These are phyloP conservation scores for Diceros bicornis DNA, from an alignment of 2,797 vertebrate genomes.

Conservation along the genomic window DNA sequence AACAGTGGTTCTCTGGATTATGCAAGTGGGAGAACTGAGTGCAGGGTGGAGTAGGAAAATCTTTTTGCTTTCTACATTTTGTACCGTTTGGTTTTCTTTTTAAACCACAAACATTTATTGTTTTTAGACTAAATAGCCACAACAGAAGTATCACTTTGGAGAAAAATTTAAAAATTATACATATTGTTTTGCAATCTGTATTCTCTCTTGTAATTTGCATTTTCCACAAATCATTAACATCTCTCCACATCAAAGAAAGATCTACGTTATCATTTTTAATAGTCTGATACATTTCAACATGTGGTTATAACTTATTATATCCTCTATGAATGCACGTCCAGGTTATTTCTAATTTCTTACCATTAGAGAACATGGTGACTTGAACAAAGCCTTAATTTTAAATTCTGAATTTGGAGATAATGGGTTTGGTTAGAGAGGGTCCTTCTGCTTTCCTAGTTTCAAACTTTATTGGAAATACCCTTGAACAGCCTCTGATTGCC, in stretches of 20 bases:
- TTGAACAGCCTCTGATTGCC: constrained; percentile 6
- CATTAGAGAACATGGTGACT: neutral
- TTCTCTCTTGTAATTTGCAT: constrained; percentile 30
- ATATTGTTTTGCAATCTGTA: neutral
- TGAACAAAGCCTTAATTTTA: constrained; percentile 31
- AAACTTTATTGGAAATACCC: neutral
- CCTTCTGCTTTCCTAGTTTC: neutral
- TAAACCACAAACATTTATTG: neutral
- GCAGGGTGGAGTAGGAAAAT: neutral
- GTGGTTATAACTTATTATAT: neutral
- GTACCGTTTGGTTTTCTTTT: neutral
- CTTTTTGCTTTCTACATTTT: neutral
- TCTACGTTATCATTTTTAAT: neutral
- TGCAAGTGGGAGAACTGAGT: neutral
- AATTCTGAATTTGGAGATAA: constrained; percentile 32
- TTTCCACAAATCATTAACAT: constrained; percentile 20
- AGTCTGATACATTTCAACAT: neutral
- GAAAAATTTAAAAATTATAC: constrained; percentile 38
- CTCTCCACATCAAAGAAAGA: neutral
- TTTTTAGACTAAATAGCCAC: neutral
- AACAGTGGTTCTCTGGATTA: neutral
- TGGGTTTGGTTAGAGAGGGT: neutral
- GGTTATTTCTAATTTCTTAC: constrained; percentile 44
- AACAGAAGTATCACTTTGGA: neutral
- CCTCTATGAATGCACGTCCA: neutral